Evolutionary conservation across 2,113 vertebrate genomes (phyloP).

Genomic region (Pedetes capensis): DNA sequence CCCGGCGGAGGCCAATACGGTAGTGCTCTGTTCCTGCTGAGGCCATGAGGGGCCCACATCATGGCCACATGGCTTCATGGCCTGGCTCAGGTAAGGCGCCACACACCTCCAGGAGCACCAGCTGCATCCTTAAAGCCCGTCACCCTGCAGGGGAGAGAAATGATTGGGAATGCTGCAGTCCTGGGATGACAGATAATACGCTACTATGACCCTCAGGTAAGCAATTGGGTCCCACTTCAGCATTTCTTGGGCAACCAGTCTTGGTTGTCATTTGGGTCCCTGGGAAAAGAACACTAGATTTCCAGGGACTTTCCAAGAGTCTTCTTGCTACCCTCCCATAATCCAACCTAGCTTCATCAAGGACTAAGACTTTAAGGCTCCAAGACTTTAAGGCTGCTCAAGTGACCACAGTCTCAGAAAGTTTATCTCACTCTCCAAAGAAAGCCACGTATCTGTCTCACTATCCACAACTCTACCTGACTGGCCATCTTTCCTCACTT

Average conservation of each 20-base stretch:
- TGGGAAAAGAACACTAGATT: not conserved
- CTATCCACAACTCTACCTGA: not conserved
- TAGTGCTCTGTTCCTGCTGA: constrained; percentile 76
- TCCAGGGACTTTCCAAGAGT: not conserved
- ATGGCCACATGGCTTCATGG: constrained; percentile 49
- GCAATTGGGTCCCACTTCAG: not conserved
- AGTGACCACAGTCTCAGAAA: not conserved
- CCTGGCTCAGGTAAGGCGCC: not conserved
- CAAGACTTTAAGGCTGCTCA: not conserved
- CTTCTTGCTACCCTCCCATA: not conserved
- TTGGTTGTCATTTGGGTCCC: not conserved
- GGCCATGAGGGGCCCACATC: constrained; percentile 85
- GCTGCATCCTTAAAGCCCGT: constrained; percentile 62
- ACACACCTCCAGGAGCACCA: constrained; percentile 33
- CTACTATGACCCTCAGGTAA: not conserved
- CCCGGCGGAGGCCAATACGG: constrained; percentile 68
- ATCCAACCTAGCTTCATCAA: not conserved
- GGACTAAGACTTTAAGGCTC: not conserved
- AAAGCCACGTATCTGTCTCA: not conserved
- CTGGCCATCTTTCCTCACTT: not conserved
- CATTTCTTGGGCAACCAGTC: not conserved
- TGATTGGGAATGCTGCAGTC: not conserved
- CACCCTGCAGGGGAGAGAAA: constrained; percentile 70
- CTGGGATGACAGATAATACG: not conserved
- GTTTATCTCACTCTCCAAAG: not conserved